Base-by-base conservation (phyloP, 1,140 invertebrate genomes). In the Odontomachus brunneus region DNA sequence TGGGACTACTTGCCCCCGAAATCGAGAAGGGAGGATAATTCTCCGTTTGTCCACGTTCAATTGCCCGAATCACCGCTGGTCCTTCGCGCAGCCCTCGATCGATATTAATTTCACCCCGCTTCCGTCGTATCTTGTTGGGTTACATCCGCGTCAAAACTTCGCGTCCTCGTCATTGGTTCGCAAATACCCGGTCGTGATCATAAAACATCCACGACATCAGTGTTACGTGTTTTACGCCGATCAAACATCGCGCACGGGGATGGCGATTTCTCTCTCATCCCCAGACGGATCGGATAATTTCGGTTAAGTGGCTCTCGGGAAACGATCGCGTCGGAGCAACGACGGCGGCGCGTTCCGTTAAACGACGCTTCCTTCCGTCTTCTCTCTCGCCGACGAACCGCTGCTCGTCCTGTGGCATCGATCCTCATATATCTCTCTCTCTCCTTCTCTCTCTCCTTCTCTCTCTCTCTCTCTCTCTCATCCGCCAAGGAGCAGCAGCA, bases 221-320 rank as follows among this genome's bases (percentile, higher is more conserved):
- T 26, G 33, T 62, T 74, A 62, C 78, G 48, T 38, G 62, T 48
- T 24, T 66, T 24, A 26, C 44, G 49, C 38, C 67, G 75, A 82
- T 67, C 62, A 73, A 76, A 48, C 15, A 24, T 22, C 22, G 12
- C 33, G 38, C 60, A 62, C 59, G 51, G 67, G 29, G 22, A 14
- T 24, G 38, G 44, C 59, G 44, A 38, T 85, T 73, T 51, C 76
- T 51, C 76, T 51, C 76, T 75, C 84, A 38, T 44, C 80, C 84
- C 62, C 53, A 51, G 62, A 82, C 63, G 33, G 22, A 57, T 82
- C 59, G 17, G 55, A 85, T 74, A 86, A 87, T 86, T 87, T 87
- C 73, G 57, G 59, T 57, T 83, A 87, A 84, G 67, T 80, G 81
- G 81, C 72, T 53, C 72, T 85, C n/a, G 55, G 24, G 49, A 69